Evolutionary conservation across 2,113 vertebrate species (phyloP).

Genomic region (Uria lomvia): DNA sequence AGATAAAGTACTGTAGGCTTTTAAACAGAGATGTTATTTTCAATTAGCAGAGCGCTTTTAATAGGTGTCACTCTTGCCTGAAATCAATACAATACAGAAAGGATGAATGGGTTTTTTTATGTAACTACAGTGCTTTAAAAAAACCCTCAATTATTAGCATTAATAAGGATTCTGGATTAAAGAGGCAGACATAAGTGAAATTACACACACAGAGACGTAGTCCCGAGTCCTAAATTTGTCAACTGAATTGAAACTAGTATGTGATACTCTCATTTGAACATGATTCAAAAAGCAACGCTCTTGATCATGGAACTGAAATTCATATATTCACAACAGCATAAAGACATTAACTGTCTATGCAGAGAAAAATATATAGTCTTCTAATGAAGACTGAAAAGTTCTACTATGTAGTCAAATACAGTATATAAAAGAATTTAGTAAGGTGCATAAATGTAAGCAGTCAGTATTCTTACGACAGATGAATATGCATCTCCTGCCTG

Average conservation of each 20-base stretch:
- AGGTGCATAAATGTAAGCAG: background rate
- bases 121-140: background rate
- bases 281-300: background rate
- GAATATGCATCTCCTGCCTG: background rate
- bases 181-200: background rate
- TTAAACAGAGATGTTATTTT: background rate
- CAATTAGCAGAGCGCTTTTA: background rate
- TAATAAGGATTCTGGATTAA: background rate
- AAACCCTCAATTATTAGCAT: background rate
- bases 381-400: background rate
- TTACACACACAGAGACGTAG: background rate
- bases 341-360: background rate
- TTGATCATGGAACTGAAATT: background rate
- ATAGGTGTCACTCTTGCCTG: background rate
- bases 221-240: background rate
- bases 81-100: background rate
- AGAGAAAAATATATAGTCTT: background rate
- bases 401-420: background rate
- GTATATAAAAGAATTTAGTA: background rate
- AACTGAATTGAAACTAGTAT: background rate
- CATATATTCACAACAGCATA: background rate
- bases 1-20: background rate
- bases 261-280: background rate
- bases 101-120: rapidly evolving
- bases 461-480: background rate